Evolutionary conservation across 2,888 invertebrate genomes (phyloP), one percentile per base, ranked within the genome.

Genomic region (Cylindroiulus punctatus): DNA sequence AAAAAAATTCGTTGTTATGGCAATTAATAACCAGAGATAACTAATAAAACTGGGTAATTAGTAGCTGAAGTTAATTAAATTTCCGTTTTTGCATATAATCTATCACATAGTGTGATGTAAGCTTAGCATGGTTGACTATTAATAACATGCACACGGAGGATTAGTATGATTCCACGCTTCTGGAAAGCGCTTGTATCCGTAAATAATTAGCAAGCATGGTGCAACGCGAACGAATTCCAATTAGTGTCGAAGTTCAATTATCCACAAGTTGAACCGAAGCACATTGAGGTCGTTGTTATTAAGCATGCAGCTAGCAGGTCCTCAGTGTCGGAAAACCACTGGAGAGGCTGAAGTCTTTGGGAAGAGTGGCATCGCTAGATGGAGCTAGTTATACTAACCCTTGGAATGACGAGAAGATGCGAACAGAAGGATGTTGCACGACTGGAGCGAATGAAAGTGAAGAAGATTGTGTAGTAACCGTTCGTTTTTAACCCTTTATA

Each of bases 341-440:
- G 76, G 76, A 76, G 76, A 76, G 76, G 17, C 26, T 30, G 76
- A 30, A 76, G 76, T 30, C 26, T 10, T 30, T 76, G 26, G 26
- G 52, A 52, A 52, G 52, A 52, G 52, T 14, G n/a, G 19, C n/a
- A 52, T n/a, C 52, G 52, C 19, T 3, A 52, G n/a, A 52, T 52
- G 52, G 76, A 76, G 76, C 76, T 76, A 76, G 76, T 26, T 76
- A 76, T 76, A 76, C 76, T 76, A 76, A 76, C 76, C 76, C 76
- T 76, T 76, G 12, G 76, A 76, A 76, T 12, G 30, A 30, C 76
- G 26, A 76, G 76, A 76, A 76, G 76, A 76, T 76, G 76, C 76
- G 30, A 76, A 76, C 22, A 57, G 57, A 57, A n/a, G n/a, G 26
- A 76, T 76, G 76, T 30, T 76, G 76, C 76, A 76, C 76, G 76